phyloP scores from a whole-genome alignment of 2,888 invertebrate genomes.

The Tridacna gigas region DNA sequence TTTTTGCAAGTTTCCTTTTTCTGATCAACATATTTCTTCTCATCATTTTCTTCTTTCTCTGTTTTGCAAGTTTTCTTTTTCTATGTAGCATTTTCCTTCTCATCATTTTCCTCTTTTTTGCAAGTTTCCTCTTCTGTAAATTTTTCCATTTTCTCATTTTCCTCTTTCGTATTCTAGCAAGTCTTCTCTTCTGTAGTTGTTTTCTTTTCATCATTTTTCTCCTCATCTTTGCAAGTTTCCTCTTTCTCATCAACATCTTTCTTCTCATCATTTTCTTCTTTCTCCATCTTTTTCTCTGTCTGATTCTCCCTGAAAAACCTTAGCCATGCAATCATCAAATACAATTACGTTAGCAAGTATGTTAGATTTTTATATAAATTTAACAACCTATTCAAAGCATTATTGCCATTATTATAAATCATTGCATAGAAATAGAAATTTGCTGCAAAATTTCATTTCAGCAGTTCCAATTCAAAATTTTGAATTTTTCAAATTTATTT shows the following conservation, averaged over 20 bases:
- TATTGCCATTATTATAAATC: no score
- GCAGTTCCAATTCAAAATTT: no score
- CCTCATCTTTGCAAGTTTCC: neutral
- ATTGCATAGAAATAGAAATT: no score
- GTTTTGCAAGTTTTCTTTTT: neutral
- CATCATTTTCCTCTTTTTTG: neutral
- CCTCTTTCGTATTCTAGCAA: conserved; percentile 4
- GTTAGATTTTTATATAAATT: no score
- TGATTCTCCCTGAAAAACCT: neutral
- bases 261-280: neutral
- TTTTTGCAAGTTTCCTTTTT: conserved; percentile 6
- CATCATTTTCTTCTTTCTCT: conserved; percentile 1
- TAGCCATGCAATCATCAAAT: neutral
- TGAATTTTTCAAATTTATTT: no score
- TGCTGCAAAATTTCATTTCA: no score
- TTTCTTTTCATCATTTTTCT: neutral
- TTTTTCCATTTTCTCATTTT: neutral
- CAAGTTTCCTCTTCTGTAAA: neutral
- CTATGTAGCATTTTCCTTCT: neutral
- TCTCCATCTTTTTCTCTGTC: neutral
- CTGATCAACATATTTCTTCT: neutral
- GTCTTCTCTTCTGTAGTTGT: neutral
- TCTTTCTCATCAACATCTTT: conserved; percentile 1
- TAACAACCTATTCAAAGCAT: no score
- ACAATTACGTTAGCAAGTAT: no score